Evolutionary conservation across 2,888 invertebrate genomes (phyloP).

Genomic region (Mayetiola destructor): DNA sequence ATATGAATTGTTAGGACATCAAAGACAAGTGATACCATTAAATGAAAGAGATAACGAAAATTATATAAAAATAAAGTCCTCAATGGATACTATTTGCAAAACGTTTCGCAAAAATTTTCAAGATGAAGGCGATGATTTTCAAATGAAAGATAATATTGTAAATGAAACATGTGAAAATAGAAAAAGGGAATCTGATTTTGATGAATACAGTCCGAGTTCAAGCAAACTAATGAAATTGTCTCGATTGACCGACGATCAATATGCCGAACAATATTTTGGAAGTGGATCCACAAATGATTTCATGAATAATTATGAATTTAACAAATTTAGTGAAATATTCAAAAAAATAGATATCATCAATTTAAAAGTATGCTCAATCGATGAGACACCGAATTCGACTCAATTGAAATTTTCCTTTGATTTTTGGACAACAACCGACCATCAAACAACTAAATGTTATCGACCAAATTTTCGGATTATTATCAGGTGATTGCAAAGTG

Average conservation of each 20-base stretch:
- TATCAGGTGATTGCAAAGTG: neutral
- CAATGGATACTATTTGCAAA: no score
- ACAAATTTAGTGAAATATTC: neutral
- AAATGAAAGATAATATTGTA: neutral
- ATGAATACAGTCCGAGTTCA: neutral
- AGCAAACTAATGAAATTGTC: neutral
- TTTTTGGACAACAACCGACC: neutral
- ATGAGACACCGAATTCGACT: neutral
- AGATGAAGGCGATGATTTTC: neutral
- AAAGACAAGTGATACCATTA: neutral
- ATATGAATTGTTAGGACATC: conserved; percentile 1
- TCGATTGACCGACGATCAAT: neutral
- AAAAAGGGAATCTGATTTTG: neutral
- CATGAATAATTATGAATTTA: neutral
- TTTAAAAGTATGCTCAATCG: neutral
- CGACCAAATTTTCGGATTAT: neutral
- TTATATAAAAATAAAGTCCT: neutral
- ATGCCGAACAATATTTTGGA: neutral
- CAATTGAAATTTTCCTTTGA: neutral
- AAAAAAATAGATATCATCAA: neutral
- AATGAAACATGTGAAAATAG: neutral
- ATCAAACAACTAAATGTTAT: neutral
- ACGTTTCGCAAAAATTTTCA: neutral
- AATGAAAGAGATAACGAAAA: neutral
- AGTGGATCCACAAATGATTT: neutral